Evolutionary conservation across 2,888 invertebrate species (phyloP).

Genomic region (Flexamia atlantica): DNA sequence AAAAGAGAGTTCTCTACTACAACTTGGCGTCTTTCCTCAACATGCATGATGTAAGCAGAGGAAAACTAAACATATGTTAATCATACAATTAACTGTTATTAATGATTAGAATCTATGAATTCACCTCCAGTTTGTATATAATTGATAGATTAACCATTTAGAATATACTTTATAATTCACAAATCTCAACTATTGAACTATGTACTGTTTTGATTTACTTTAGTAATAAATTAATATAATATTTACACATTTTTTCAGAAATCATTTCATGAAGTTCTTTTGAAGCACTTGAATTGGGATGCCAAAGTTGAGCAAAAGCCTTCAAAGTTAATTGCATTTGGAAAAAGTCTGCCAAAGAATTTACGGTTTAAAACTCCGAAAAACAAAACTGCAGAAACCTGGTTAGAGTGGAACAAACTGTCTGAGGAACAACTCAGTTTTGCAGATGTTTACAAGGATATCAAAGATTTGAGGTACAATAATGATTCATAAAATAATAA

Average conservation of each 20-base stretch:
- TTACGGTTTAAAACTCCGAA: slow-evolving; percentile 54
- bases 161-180: no score
- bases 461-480: slow-evolving; percentile 59
- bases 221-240: no score
- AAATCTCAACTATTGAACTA: no score
- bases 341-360: slow-evolving; percentile 23
- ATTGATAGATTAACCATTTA: no score
- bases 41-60: slow-evolving; percentile 47
- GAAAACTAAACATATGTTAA: background rate
- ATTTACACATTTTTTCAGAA: slow-evolving; percentile 45
- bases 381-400: slow-evolving; percentile 59
- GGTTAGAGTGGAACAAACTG: slow-evolving; percentile 60
- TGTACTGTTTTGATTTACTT: no score
- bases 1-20: slow-evolving; percentile 50
- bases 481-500: background rate
- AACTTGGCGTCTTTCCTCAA: slow-evolving; percentile 55
- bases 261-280: slow-evolving; percentile 59
- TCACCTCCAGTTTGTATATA: no score
- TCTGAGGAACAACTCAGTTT: slow-evolving; percentile 47
- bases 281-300: slow-evolving; percentile 54
- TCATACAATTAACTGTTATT: no score
- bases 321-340: slow-evolving; percentile 38
- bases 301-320: slow-evolving; percentile 52
- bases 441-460: slow-evolving; percentile 58
- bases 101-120: no score